Percentiles rank a stretch among this genome's conserved stretches.
Conservation (phyloP, 2,113 vertebrate genomes). For the Eurypyga helias region DNA sequence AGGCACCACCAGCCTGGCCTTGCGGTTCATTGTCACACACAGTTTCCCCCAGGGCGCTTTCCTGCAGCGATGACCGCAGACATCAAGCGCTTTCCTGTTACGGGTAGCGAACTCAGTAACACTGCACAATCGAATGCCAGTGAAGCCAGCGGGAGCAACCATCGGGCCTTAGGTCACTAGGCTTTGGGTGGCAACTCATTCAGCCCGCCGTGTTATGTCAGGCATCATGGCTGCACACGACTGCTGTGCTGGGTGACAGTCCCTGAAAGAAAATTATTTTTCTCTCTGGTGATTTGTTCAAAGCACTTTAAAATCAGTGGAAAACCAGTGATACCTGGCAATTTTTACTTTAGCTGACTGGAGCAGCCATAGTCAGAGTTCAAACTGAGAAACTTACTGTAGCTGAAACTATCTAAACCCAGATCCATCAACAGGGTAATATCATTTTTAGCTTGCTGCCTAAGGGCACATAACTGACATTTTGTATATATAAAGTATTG, state of each 20-base stretch:
- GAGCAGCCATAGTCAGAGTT: not conserved
- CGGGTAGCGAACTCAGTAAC: not conserved
- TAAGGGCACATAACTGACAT: constrained; percentile 70
- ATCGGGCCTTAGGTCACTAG: not conserved
- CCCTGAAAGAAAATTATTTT: not conserved
- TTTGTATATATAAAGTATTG: constrained; percentile 71
- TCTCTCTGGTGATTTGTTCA: not conserved
- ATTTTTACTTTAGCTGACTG: not conserved
- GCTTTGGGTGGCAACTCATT: not conserved
- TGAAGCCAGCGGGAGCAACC: not conserved
- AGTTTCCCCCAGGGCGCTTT: not conserved
- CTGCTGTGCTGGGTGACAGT: not conserved
- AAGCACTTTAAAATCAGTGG: not conserved
- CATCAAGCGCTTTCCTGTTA: not conserved
- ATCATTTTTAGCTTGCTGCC: constrained; percentile 58
- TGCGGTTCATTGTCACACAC: not conserved
- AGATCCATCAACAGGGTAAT: constrained; percentile 50
- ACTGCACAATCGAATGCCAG: not conserved
- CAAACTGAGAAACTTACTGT: constrained; percentile 41
- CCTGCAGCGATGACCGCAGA: fast-evolving
- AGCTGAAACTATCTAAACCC: constrained; percentile 27
- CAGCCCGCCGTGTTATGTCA: not conserved
- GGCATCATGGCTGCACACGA: not conserved
- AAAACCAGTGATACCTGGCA: not conserved
- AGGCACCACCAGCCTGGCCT: not conserved